Evolutionary conservation across 2,888 invertebrate species (phyloP).

Genomic region (Yponomeuta malinellus): DNA sequence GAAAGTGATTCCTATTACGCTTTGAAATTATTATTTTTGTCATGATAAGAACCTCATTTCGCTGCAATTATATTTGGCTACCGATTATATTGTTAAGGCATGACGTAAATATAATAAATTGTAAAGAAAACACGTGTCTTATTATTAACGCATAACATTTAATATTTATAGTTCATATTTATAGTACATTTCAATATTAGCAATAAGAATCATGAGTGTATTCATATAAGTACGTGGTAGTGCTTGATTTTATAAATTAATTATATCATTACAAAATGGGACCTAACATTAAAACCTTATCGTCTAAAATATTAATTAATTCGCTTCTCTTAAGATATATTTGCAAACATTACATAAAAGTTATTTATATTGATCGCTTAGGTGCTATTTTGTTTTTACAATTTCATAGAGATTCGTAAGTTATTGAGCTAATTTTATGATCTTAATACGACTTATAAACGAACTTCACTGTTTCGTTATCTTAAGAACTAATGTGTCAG

Average conservation of each 20-base stretch:
- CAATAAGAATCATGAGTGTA: slow-evolving; percentile 72
- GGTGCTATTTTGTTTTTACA: slow-evolving; percentile 50
- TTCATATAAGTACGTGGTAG: slow-evolving; percentile 69
- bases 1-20: no score
- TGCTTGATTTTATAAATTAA: slow-evolving; percentile 64
- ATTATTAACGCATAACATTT: slow-evolving; percentile 84
- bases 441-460: slow-evolving; percentile 19
- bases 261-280: slow-evolving; percentile 72
- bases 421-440: slow-evolving; percentile 66
- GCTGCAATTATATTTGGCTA: no score
- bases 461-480: not conserved
- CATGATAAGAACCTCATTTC: no score
- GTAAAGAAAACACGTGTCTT: slow-evolving; percentile 31
- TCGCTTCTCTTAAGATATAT: slow-evolving; percentile 38
- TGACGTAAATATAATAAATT: not conserved
- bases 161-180: slow-evolving; percentile 77
- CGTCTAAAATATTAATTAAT: slow-evolving; percentile 43
- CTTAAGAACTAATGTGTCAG: not conserved
- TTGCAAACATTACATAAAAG: slow-evolving; percentile 16
- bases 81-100: not conserved
- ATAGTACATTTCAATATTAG: slow-evolving; percentile 77
- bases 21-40: no score
- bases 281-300: slow-evolving; percentile 51
- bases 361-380: slow-evolving; percentile 46
- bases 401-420: slow-evolving; percentile 50